These are phyloP conservation scores for Pipistrellus kuhlii DNA, from an alignment of 2,797 vertebrate genomes.

Conservation along the genomic window DNA sequence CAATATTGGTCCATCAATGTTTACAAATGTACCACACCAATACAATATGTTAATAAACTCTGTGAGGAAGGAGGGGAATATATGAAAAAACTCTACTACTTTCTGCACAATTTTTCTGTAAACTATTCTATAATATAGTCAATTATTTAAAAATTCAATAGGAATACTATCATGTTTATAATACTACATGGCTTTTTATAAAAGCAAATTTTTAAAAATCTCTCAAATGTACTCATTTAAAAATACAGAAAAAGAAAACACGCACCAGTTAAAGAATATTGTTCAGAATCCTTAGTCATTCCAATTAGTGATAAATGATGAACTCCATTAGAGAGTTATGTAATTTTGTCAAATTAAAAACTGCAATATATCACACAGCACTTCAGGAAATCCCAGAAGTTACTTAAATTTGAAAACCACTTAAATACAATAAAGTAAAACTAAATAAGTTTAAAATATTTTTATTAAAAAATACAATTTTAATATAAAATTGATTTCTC, in stretches of 20 bases:
- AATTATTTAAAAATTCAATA: background rate
- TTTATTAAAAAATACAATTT: conserved; percentile 8
- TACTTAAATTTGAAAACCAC: background rate
- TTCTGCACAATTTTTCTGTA: conserved; percentile 2
- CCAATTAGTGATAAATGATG: background rate
- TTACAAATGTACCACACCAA: background rate
- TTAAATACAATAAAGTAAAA: background rate
- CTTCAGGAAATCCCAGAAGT: background rate
- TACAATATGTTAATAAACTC: background rate
- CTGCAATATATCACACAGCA: background rate
- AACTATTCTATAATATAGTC: conserved; percentile 20
- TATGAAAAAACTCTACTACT: background rate
- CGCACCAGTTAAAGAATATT: background rate
- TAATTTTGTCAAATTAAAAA: conserved; percentile 51
- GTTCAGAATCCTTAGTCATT: background rate
- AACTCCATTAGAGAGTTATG: background rate
- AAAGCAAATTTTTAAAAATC: background rate
- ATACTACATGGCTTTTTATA: background rate
- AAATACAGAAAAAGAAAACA: background rate
- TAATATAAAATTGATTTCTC: background rate
- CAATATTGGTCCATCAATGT: background rate
- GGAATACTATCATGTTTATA: background rate
- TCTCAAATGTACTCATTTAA: background rate
- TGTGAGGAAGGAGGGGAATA: background rate
- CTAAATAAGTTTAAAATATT: conserved; percentile 13